Conservation (phyloP, 92 coral and sea anemone species). For the Phenganax stokvisi region DNA sequence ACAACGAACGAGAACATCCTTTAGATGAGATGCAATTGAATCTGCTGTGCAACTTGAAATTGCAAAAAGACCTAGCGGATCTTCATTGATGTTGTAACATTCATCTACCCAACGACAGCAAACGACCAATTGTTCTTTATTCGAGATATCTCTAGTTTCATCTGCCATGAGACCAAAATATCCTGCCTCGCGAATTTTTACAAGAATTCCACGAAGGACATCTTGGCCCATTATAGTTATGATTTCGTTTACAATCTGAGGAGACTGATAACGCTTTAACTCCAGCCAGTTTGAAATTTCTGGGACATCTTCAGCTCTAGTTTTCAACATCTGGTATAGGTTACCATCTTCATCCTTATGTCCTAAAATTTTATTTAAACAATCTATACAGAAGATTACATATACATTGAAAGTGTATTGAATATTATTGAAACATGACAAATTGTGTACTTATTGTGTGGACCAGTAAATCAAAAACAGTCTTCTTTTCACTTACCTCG, state of each 20-base stretch:
- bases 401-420: not conserved
- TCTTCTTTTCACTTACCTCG: constrained; percentile 27
- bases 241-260: constrained; percentile 21
- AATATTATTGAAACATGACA: not conserved
- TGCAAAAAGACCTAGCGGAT: constrained; percentile 17
- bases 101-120: constrained; percentile 33
- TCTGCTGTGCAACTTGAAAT: constrained; percentile 27
- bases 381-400: not conserved
- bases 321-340: constrained; percentile 29
- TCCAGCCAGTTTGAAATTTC: constrained; percentile 21
- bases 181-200: constrained; percentile 27
- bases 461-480: not conserved
- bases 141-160: constrained; percentile 32
- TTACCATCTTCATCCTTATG: constrained; percentile 32
- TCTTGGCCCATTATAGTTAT: constrained; percentile 26
- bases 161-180: constrained; percentile 27
- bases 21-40: constrained; percentile 18
- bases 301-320: constrained; percentile 26
- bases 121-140: constrained; percentile 23
- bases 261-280: not conserved
- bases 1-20: constrained; percentile 19
- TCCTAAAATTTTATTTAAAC: constrained; percentile 18
- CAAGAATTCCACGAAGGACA: constrained; percentile 10
- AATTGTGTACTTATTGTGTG: not conserved
- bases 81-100: constrained; percentile 9